Conservation (phyloP, 2,888 invertebrate species). For the Tiphia femorata region DNA sequence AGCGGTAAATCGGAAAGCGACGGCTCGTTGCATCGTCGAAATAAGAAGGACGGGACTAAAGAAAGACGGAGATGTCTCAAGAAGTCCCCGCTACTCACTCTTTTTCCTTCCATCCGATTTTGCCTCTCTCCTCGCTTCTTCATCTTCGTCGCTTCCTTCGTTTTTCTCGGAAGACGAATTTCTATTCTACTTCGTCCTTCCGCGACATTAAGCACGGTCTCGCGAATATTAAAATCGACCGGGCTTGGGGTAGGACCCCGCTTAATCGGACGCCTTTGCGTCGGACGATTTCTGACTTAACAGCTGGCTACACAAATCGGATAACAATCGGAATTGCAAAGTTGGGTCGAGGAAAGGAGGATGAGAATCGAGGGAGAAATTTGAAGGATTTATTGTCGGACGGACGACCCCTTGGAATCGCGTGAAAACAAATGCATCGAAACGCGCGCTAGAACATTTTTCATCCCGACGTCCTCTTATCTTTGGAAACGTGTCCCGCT, state of each 20-base stretch:
- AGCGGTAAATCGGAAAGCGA: too few relatives aligned
- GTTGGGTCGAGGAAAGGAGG: not conserved
- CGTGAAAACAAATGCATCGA: not conserved
- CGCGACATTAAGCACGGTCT: slow-evolving; percentile 32
- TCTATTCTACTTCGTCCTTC: slow-evolving; percentile 24
- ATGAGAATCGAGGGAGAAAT: not conserved
- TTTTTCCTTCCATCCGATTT: not conserved
- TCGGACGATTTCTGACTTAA: slow-evolving; percentile 24
- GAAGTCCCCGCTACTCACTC: not conserved
- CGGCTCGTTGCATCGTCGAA: too few relatives aligned
- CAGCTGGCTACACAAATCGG: slow-evolving; percentile 14
- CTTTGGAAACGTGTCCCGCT: not conserved
- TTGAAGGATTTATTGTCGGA: not conserved
- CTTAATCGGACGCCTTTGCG: slow-evolving; percentile 34
- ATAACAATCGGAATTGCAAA: not conserved
- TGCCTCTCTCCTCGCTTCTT: not conserved
- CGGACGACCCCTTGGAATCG: not conserved
- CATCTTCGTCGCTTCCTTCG: not conserved
- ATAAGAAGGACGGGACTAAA: too few relatives aligned
- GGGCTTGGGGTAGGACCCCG: slow-evolving; percentile 1
- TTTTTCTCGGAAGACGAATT: not conserved
- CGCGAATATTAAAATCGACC: slow-evolving; percentile 27
- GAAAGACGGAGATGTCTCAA: too few relatives aligned
- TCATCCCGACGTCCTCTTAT: not conserved
- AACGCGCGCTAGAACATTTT: not conserved